Evolutionary conservation across 2,113 vertebrate genomes (phyloP).

Genomic region (Monarcha castaneiventris): DNA sequence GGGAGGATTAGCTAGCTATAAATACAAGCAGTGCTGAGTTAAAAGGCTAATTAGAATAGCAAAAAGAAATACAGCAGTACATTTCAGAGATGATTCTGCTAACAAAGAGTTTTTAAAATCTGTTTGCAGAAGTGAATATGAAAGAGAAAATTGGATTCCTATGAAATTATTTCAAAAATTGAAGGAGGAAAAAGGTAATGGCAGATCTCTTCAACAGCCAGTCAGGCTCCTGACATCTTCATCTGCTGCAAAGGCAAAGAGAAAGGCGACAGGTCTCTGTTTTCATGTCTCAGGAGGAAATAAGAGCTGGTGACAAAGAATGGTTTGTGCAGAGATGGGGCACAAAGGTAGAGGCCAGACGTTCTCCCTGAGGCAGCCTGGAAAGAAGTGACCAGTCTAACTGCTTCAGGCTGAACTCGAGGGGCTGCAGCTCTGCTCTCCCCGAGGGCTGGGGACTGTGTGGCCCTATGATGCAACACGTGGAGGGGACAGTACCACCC

Average conservation of each 20-base stretch:
- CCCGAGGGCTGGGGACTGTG: accelerated
- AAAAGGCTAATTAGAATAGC: slow-evolving; percentile 65
- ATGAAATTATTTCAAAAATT: slow-evolving; percentile 37
- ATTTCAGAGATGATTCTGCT: slow-evolving; percentile 51
- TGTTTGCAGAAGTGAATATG: slow-evolving; percentile 51
- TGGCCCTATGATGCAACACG: accelerated
- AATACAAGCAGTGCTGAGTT: slow-evolving; percentile 62
- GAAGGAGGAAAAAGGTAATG: slow-evolving; percentile 36
- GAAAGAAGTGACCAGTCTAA: neutral
- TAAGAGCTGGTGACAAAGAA: neutral
- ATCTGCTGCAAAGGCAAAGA: slow-evolving; percentile 28
- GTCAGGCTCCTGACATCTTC: slow-evolving; percentile 33
- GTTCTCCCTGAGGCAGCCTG: neutral
- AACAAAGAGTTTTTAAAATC: slow-evolving; percentile 54
- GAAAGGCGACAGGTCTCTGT: neutral
- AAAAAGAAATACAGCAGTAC: slow-evolving; percentile 56
- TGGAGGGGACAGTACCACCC: neutral
- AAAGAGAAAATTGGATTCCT: slow-evolving; percentile 36
- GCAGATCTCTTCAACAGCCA: slow-evolving; percentile 33
- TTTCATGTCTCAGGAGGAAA: neutral
- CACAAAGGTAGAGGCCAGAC: neutral
- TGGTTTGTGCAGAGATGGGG: neutral
- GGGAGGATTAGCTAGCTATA: slow-evolving; percentile 59
- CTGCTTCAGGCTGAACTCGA: neutral
- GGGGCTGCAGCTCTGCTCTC: neutral